phyloP scores from a whole-genome alignment of 2,113 vertebrate species.

The Clarias batrachus region DNA sequence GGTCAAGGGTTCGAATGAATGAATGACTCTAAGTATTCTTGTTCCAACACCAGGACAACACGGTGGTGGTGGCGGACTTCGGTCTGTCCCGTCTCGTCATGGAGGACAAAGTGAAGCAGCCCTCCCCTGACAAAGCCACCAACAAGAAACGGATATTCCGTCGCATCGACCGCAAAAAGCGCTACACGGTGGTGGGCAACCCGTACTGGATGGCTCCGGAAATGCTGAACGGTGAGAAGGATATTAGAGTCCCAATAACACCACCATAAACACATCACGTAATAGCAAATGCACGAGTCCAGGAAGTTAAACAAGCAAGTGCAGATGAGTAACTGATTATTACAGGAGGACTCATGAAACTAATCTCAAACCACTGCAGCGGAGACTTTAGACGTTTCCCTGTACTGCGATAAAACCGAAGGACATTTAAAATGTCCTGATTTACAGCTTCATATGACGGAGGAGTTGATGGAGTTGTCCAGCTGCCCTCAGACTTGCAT shows the following conservation, averaged over 20 bases:
- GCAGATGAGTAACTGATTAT: background rate
- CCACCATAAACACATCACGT: background rate
- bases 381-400: background rate
- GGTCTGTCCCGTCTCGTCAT: slow-evolving; percentile 89
- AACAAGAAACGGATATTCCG: slow-evolving; percentile 85
- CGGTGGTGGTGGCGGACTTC: slow-evolving; percentile 93
- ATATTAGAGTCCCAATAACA: background rate
- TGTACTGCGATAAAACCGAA: background rate
- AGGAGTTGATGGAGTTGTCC: background rate
- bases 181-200: slow-evolving; percentile 96
- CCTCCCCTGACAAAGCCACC: slow-evolving; percentile 78
- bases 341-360: background rate
- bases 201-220: slow-evolving; percentile 99
- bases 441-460: background rate
- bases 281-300: background rate
- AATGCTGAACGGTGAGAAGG: slow-evolving; percentile 90
- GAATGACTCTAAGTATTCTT: background rate
- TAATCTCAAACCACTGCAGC: background rate
- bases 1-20: too few relatives aligned
- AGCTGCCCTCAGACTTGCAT: background rate
- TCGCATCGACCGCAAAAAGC: slow-evolving; percentile 88
- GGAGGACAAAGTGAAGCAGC: slow-evolving; percentile 84
- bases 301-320: background rate
- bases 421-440: background rate
- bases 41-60: slow-evolving; percentile 80